Conservation (phyloP, 2,888 invertebrate species). For the Rhodophaea formosa region DNA sequence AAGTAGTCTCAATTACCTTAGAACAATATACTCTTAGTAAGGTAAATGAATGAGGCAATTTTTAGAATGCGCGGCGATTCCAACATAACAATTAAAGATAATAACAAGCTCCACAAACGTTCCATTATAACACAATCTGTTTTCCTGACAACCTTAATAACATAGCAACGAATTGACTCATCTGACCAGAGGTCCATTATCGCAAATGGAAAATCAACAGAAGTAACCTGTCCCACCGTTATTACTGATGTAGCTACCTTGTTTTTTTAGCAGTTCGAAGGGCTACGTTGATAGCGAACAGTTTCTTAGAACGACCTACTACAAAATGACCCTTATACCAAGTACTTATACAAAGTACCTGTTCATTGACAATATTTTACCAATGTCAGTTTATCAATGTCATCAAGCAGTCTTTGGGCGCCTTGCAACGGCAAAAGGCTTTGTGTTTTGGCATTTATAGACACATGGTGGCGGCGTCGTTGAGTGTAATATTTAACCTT, state of each 20-base stretch:
- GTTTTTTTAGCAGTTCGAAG: conserved; percentile 72
- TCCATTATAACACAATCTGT: conserved; percentile 9
- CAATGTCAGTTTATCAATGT: too few species aligned
- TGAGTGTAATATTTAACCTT: background rate
- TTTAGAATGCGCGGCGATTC: conserved; percentile 8
- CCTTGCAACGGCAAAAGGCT: too few species aligned
- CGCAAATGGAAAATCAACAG: conserved; percentile 65
- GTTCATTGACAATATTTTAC: too few species aligned
- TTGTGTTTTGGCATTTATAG: too few species aligned
- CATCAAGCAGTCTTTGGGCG: too few species aligned
- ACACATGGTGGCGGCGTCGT: background rate
- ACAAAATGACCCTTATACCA: too few species aligned
- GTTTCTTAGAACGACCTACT: background rate
- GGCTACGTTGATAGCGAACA: background rate
- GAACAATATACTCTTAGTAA: background rate
- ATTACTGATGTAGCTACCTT: conserved; percentile 46
- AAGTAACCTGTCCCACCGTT: conserved; percentile 49
- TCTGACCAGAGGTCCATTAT: conserved; percentile 23
- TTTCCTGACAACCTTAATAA: conserved; percentile 1
- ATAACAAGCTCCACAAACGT: conserved; percentile 8
- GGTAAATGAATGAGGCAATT: conserved; percentile 10
- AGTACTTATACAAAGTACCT: too few species aligned
- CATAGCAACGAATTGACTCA: conserved; percentile 15
- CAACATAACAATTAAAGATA: conserved; percentile 12
- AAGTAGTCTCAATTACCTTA: too few species aligned